These are phyloP conservation scores for Sebastolobus alascanus DNA, from an alignment of 2,797 vertebrate genomes.

Conservation along the genomic window DNA sequence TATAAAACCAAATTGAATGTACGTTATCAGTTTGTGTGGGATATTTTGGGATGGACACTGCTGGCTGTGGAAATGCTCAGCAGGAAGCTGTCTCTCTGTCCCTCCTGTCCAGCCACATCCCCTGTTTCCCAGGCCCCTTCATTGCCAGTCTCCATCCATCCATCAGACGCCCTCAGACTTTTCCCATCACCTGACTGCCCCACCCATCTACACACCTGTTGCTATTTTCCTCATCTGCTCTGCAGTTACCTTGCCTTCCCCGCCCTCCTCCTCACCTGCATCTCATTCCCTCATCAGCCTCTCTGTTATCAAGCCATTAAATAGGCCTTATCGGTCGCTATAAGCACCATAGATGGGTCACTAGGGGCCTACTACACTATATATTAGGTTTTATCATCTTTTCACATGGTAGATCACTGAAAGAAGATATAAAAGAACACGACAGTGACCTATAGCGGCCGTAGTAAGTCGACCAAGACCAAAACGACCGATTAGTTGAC, in stretches of 20 bases:
- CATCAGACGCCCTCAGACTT: too few species aligned
- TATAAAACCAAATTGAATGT: conserved; percentile 8
- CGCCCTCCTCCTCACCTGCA: not conserved
- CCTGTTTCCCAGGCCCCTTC: not conserved
- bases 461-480: too few species aligned
- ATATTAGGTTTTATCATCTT: too few species aligned
- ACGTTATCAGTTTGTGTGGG: conserved; percentile 17
- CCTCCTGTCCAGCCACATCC: not conserved
- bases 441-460: too few species aligned
- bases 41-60: conserved; percentile 29
- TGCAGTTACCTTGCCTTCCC: not conserved
- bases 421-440: too few species aligned
- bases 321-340: too few species aligned
- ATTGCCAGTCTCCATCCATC: not conserved
- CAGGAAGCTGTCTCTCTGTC: not conserved
- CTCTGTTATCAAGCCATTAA: not conserved
- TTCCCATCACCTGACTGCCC: not conserved
- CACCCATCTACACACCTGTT: not conserved
- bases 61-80: too few species aligned
- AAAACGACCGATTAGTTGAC: too few species aligned
- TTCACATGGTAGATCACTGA: too few species aligned
- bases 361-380: too few species aligned
- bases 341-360: too few species aligned
- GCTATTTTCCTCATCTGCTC: not conserved
- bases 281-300: not conserved